Conservation (phyloP, 2,888 invertebrate genomes). For the Cabera pusaria region DNA sequence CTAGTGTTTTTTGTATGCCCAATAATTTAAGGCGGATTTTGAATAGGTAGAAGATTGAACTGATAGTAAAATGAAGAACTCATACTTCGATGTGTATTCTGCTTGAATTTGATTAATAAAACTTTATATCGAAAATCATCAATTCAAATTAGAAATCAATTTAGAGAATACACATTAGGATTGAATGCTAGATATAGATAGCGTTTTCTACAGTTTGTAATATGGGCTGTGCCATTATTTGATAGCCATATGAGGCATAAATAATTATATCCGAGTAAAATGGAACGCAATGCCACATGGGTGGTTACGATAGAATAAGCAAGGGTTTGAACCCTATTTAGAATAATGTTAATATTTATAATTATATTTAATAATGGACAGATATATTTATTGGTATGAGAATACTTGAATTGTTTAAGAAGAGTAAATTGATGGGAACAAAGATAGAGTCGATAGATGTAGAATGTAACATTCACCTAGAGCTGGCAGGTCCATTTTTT, state of each 20-base stretch:
- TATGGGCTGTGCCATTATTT: neutral
- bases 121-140: too few relatives aligned
- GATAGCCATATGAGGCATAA: neutral
- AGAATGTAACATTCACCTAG: too few relatives aligned
- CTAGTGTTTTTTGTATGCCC: too few relatives aligned
- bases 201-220: neutral
- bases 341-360: slow-evolving; percentile 5
- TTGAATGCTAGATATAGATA: neutral
- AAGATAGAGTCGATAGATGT: too few relatives aligned
- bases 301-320: slow-evolving; percentile 1
- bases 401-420: slow-evolving; percentile 1
- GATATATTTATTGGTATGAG: slow-evolving; percentile 12
- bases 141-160: too few relatives aligned
- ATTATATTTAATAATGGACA: slow-evolving; percentile 4
- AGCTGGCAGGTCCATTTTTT: too few relatives aligned
- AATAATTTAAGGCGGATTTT: too few relatives aligned
- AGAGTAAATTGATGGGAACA: slow-evolving; percentile 1
- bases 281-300: slow-evolving; percentile 18
- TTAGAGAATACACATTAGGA: too few relatives aligned
- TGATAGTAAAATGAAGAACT: too few relatives aligned
- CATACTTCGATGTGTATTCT: too few relatives aligned
- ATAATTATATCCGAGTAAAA: slow-evolving; percentile 8
- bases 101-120: too few relatives aligned
- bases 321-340: slow-evolving; percentile 15
- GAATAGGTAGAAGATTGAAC: too few relatives aligned